Percentiles rank a stretch among this genome's conserved stretches.
Conservation (phyloP, 2,888 invertebrate species). For the Bimastos eiseni region DNA sequence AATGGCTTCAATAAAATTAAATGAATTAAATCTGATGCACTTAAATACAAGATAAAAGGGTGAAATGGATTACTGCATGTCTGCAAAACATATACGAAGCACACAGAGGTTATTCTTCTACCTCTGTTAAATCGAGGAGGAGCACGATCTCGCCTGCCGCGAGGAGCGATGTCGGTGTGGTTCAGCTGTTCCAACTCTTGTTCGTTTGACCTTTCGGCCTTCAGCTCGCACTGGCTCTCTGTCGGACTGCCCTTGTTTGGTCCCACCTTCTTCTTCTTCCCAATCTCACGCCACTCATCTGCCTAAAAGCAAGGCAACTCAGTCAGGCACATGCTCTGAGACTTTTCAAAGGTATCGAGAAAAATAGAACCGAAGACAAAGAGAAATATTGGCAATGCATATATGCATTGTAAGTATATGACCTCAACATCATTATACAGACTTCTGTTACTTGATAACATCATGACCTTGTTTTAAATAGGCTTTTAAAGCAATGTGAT, state of each 20-base stretch:
- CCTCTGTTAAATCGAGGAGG: constrained; percentile 7
- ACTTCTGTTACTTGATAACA: too few relatives aligned
- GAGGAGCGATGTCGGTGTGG: background rate
- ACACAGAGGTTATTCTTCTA: background rate
- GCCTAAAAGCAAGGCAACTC: background rate
- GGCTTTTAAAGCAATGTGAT: too few relatives aligned
- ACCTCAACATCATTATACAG: too few relatives aligned
- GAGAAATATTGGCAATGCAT: too few relatives aligned
- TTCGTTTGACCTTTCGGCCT: background rate
- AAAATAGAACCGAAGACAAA: too few relatives aligned
- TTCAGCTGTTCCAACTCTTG: constrained; percentile 10
- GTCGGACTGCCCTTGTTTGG: constrained; percentile 20
- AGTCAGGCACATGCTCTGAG: too few relatives aligned
- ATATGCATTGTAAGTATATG: too few relatives aligned
- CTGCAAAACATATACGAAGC: background rate
- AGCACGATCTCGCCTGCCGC: background rate
- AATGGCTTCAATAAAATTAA: too few relatives aligned
- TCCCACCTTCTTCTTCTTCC: constrained; percentile 38
- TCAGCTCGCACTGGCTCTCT: background rate
- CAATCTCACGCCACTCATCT: constrained; percentile 44
- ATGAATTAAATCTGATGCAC: too few relatives aligned
- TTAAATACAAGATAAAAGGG: background rate
- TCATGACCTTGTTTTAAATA: too few relatives aligned
- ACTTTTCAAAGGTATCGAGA: too few relatives aligned
- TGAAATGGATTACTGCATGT: background rate